Base-by-base conservation (phyloP, 2,888 invertebrate species). In the Sinelater perroti region DNA sequence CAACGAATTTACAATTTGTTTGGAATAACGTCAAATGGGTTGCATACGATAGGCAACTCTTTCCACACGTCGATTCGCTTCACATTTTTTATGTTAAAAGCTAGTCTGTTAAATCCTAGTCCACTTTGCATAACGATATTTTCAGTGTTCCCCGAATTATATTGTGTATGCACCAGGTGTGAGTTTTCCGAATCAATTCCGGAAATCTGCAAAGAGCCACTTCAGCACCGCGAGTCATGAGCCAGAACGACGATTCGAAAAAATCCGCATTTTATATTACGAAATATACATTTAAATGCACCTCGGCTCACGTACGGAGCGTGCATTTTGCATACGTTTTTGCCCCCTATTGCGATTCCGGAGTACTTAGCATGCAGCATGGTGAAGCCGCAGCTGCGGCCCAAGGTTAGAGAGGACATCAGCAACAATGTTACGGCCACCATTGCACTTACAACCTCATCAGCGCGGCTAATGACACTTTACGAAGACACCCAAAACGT, bases 321-420 rank as follows among this genome's bases (percentile, higher is more conserved):
- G 42, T 54, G 53, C 53, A 58, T 52, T 58, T 58, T 58, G 53
- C 58, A 58, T 58, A 58, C 42, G 49, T 24, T 44, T 38, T 46
- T 57, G 52, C 26, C 26, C 60, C 54, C 50, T 46, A 53, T 46
- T 58, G 38, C 47, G 35, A 56, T 49, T 59, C 42, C 24, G 24
- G 14, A 33, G 52, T 57, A 61, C 56, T 63, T 63, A 58, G 45
- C 60, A 63, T 63, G 54, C 63, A 55, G 55, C 49, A 51, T 50
- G 31, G 51, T 49, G 49, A 18, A 11, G 50, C 10, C 40, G 57
- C 63, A 63, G 60, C 63, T 60, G 63, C 38, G 60, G 42, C 60
- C 46, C 47, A 50, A 51, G 55, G 60, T 40, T 60, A 51, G 42
- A 46, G 44, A 56, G 56, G 60, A 55, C 59, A 60, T 60, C 53